These are phyloP conservation scores for Coremacera marginata DNA, from an alignment of 2,888 invertebrate species.

Conservation along the genomic window DNA sequence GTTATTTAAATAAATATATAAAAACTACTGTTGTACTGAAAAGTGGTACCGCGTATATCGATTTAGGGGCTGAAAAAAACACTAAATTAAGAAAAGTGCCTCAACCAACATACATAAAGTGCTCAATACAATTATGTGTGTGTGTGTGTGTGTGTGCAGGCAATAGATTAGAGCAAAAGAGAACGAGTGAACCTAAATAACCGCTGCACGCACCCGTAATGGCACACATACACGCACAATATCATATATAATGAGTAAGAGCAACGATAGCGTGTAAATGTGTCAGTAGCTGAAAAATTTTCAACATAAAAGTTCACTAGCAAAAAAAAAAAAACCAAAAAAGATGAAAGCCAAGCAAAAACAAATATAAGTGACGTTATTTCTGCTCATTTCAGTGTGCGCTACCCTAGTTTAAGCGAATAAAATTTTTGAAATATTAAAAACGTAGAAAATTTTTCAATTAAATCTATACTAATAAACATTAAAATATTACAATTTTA, in stretches of 20 bases:
- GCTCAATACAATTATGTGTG: background rate
- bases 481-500: constrained; percentile 4
- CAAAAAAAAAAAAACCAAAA: background rate
- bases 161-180: constrained; percentile 23
- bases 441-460: background rate
- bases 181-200: background rate
- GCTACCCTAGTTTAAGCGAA: too few species aligned
- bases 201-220: constrained; percentile 41
- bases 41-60: constrained; percentile 54
- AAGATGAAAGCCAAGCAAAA: background rate
- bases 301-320: constrained; percentile 33
- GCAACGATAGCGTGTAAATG: constrained; percentile 49
- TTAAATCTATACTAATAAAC: background rate
- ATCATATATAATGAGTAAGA: constrained; percentile 25
- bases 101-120: constrained; percentile 24
- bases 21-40: background rate
- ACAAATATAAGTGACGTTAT: constrained; percentile 10
- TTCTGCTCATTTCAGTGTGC: background rate
- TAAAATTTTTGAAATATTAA: too few species aligned
- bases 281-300: constrained; percentile 55
- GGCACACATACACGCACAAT: constrained; percentile 40
- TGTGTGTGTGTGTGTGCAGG: constrained; percentile 7
- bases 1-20: background rate
- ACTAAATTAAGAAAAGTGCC: constrained; percentile 49
- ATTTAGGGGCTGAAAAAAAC: constrained; percentile 51